Conservation (phyloP, 1,140 invertebrate genomes). For the Rhyacophila brunnea region DNA sequence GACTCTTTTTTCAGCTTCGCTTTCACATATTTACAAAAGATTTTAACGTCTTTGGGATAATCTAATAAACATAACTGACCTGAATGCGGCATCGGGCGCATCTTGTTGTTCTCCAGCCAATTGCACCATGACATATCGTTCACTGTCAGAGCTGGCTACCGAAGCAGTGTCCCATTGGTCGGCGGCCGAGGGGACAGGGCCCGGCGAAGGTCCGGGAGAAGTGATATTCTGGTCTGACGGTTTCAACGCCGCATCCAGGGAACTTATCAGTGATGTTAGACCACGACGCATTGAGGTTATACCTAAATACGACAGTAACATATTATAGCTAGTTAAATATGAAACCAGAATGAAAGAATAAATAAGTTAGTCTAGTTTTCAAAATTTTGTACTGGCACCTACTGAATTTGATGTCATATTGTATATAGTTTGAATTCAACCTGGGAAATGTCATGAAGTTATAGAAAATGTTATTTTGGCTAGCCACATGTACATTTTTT, state of each 20-base stretch:
- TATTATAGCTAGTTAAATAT: not conserved
- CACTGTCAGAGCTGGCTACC: constrained; percentile 78
- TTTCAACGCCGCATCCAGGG: constrained; percentile 74
- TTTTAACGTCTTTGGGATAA: too few species aligned
- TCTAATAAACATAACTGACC: constrained; percentile 33
- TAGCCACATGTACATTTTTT: too few species aligned
- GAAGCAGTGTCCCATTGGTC: constrained; percentile 55
- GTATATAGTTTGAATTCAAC: too few species aligned
- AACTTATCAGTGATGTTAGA: constrained; percentile 75
- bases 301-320: constrained; percentile 47
- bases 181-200: constrained; percentile 3
- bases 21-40: too few species aligned
- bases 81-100: constrained; percentile 63
- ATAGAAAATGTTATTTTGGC: too few species aligned
- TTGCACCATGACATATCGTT: constrained; percentile 70
- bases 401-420: too few species aligned
- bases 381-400: not conserved
- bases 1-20: too few species aligned
- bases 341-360: not conserved
- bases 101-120: constrained; percentile 63
- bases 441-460: too few species aligned
- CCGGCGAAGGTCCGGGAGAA: constrained; percentile 49
- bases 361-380: not conserved
- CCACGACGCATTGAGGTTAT: constrained; percentile 77
- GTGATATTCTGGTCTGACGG: constrained; percentile 71